A percentile compares a stretch with the other conserved stretches of the same genome.
Evolutionary conservation across 1,140 invertebrate genomes (phyloP).

Genomic region (Hormaphis cornu): DNA sequence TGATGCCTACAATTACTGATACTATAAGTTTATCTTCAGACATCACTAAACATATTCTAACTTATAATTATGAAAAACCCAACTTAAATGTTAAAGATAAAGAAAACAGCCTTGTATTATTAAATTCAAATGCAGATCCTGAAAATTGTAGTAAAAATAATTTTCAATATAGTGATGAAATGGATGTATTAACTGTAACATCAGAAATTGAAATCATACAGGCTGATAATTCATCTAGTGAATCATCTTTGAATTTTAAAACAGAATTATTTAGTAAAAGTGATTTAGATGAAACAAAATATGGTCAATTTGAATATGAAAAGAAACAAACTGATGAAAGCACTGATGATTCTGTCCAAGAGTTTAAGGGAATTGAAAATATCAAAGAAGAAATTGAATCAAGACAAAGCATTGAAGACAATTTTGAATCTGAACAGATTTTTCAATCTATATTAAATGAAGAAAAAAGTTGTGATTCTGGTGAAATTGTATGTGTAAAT

Average conservation of each 20-base stretch:
- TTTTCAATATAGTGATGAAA: not conserved
- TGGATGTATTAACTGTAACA: not conserved
- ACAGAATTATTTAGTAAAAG: not conserved
- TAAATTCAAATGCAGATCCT: too few relatives aligned
- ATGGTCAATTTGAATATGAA: conserved; percentile 20
- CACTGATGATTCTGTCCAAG: not conserved
- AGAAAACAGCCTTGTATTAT: too few relatives aligned
- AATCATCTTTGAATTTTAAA: not conserved
- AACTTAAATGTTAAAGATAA: too few relatives aligned
- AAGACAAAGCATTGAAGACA: not conserved
- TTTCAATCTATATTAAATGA: too few relatives aligned
- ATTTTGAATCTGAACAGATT: not conserved
- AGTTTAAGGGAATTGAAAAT: not conserved
- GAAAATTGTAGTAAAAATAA: not conserved
- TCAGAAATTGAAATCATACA: not conserved
- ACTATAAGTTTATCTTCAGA: not conserved
- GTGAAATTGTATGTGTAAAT: too few relatives aligned
- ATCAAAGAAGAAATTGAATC: not conserved
- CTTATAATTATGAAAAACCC: not conserved
- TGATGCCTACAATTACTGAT: not conserved
- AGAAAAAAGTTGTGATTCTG: too few relatives aligned
- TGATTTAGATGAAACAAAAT: conserved; percentile 9
- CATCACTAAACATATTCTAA: not conserved
- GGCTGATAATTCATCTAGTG: not conserved
- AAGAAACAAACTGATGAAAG: not conserved